Conservation (phyloP, 2,113 vertebrate species). For the Mustela lutreola region DNA sequence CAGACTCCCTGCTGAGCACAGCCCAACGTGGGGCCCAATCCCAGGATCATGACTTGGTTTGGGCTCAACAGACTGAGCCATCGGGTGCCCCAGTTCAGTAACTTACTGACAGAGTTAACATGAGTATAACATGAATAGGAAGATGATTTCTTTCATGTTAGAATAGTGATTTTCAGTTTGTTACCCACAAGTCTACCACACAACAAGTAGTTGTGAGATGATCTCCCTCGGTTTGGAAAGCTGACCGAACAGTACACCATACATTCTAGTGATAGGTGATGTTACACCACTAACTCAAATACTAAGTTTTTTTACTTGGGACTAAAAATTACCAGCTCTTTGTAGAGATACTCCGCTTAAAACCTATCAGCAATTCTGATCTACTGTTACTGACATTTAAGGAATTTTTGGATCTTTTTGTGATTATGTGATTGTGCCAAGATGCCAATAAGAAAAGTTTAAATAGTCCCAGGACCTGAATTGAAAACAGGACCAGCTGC, state of each 20-base stretch:
- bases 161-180: background rate
- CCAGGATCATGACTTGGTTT: background rate
- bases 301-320: background rate
- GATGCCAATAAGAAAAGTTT: background rate
- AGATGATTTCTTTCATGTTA: background rate
- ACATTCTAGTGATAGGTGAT: background rate
- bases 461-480: background rate
- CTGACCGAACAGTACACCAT: background rate
- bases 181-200: background rate
- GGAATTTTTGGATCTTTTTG: background rate
- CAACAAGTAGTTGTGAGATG: background rate
- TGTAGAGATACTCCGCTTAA: background rate
- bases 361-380: constrained; percentile 15
- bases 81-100: background rate
- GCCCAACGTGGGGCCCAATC: background rate
- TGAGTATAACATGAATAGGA: background rate
- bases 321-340: background rate
- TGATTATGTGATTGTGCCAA: background rate
- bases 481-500: background rate
- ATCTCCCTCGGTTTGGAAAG: background rate
- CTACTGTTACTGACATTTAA: background rate
- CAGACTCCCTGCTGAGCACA: background rate
- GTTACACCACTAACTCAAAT: background rate
- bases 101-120: background rate
- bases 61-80: background rate